Percentiles rank a stretch among this genome's conserved stretches.
phyloP scores from a whole-genome alignment of 2,113 vertebrate species.

The Helogale parvula region DNA sequence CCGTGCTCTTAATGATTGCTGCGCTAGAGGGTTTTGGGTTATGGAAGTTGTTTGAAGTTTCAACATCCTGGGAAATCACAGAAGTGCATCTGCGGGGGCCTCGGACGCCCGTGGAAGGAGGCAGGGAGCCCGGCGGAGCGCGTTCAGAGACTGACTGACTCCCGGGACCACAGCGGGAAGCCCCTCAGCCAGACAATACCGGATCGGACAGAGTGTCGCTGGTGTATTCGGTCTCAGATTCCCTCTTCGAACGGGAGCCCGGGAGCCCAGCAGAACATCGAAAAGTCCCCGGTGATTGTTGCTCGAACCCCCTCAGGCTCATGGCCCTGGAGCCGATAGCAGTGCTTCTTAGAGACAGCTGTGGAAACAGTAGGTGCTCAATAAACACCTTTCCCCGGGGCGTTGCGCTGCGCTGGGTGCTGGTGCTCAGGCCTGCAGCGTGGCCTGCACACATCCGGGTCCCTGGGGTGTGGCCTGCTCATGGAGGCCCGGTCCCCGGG shows the following conservation, averaged over 20 bases:
- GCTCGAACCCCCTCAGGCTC: neutral
- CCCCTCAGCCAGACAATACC: neutral
- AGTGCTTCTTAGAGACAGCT: neutral
- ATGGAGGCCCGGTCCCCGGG: no score
- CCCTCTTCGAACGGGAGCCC: neutral
- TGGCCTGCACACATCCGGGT: neutral
- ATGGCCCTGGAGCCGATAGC: neutral
- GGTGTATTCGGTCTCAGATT: neutral
- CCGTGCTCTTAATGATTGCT: neutral
- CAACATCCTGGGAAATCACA: neutral
- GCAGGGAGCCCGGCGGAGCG: neutral
- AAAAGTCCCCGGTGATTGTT: neutral
- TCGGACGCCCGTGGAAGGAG: neutral
- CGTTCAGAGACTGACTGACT: neutral
- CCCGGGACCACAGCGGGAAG: neutral
- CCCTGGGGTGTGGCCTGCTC: no score
- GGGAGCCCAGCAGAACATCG: no score
- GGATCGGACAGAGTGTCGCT: neutral
- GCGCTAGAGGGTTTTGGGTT: neutral
- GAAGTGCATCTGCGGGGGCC: neutral
- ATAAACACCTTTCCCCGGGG: neutral
- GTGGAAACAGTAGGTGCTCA: neutral
- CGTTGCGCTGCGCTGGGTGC: fast-evolving
- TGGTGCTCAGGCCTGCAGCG: neutral
- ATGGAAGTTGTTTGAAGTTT: neutral